Evolutionary conservation across 2,797 vertebrate genomes (phyloP).

Genomic region (Sebastes melanostomus): DNA sequence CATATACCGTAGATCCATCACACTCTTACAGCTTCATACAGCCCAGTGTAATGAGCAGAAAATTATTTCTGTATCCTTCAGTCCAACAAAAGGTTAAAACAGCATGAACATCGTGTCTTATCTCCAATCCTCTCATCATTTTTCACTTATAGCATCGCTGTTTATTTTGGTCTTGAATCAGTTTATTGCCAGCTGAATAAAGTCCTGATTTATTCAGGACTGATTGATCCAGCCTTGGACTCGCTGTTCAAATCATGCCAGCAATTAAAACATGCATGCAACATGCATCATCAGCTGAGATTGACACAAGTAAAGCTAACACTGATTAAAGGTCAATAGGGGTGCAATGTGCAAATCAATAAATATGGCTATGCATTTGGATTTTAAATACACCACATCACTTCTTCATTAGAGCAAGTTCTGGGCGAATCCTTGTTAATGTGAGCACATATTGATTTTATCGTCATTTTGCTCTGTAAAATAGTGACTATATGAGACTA

Average conservation of each 20-base stretch:
- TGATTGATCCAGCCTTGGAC: slow-evolving; percentile 53
- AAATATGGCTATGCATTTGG: slow-evolving; percentile 17
- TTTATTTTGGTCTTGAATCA: slow-evolving; percentile 50
- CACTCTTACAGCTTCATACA: neutral
- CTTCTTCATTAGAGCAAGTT: neutral
- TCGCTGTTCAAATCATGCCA: slow-evolving; percentile 57
- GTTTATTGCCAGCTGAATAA: slow-evolving; percentile 52
- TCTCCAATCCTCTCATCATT: slow-evolving; percentile 10
- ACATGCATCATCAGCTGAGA: slow-evolving; percentile 34
- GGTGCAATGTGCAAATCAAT: slow-evolving; percentile 50
- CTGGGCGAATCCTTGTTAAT: slow-evolving; percentile 9
- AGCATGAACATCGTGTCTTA: slow-evolving; percentile 5
- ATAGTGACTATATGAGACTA: slow-evolving; percentile 14
- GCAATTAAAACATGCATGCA: slow-evolving; percentile 29
- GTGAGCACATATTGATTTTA: slow-evolving; percentile 20
- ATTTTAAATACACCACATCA: slow-evolving; percentile 17
- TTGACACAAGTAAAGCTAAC: slow-evolving; percentile 31
- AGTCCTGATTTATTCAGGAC: slow-evolving; percentile 45
- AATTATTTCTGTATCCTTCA: neutral
- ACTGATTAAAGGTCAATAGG: slow-evolving; percentile 51
- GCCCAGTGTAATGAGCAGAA: neutral
- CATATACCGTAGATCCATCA: neutral
- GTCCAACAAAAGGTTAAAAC: slow-evolving; percentile 6
- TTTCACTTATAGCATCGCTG: slow-evolving; percentile 13
- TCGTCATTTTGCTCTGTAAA: neutral